A percentile compares a stretch with the other conserved stretches of the same genome.
Evolutionary conservation across 2,797 vertebrate species (phyloP).

Genomic region (Poeciliopsis presidionis): DNA sequence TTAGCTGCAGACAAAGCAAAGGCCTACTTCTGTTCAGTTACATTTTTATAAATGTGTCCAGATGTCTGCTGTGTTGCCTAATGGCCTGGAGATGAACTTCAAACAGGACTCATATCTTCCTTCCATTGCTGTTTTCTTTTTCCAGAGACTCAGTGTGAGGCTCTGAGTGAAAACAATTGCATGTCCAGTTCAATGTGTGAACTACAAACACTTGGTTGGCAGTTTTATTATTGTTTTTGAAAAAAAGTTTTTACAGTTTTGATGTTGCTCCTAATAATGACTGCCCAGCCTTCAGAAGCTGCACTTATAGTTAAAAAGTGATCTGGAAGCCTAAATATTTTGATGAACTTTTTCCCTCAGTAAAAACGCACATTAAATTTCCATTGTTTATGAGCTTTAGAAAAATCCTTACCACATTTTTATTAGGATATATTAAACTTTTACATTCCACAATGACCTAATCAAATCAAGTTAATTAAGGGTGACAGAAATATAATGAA

Average conservation of each 20-base stretch:
- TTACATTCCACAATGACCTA: not conserved
- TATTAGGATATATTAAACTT: not conserved
- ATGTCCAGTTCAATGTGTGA: no score
- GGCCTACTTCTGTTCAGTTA: not conserved
- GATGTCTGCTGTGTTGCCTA: not conserved
- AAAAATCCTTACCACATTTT: not conserved
- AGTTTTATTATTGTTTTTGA: not conserved
- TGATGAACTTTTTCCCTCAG: not conserved
- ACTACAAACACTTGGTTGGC: not conserved
- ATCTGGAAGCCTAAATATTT: not conserved
- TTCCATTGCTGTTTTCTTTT: not conserved
- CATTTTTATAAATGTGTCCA: not conserved
- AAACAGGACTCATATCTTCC: not conserved
- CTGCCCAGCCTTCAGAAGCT: not conserved
- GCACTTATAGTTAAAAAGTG: not conserved
- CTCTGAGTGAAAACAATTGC: no score
- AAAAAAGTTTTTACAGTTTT: not conserved
- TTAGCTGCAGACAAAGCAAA: not conserved
- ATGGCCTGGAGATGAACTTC: not conserved
- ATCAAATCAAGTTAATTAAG: conserved; percentile 12
- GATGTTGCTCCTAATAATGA: not conserved
- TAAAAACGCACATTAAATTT: not conserved
- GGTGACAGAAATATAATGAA: conserved; percentile 14
- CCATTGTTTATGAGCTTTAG: not conserved
- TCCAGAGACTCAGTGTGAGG: no score